Base-by-base conservation (phyloP, 2,797 vertebrate species). In the Enteromius unitaeniatus region DNA sequence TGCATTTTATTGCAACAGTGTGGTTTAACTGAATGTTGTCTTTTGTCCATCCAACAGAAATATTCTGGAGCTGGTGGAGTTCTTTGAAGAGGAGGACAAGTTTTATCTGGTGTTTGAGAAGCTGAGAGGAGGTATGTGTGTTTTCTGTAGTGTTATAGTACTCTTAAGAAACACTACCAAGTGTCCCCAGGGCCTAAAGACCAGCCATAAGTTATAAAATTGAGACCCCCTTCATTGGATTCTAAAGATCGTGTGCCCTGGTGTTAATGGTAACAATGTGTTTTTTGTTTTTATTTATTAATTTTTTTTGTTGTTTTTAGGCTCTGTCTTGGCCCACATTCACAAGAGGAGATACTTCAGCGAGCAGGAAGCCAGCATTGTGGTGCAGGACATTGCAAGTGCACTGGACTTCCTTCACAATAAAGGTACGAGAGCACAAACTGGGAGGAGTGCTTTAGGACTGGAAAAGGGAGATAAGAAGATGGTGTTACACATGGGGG, bases 51-150 rank as follows among this genome's bases (percentile, higher is more conserved):
- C n/a, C 26, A 4, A 3, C 89, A 99, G 98, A 88, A 99, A 99
- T 1, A 97, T 99, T 86, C 93, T 99, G 84, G 98, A 99, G 88
- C 94, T 99, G 90, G 98, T 99, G 0, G 98, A 99, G 91, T 99
- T 99, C 92, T 99, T 99, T 10, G 98, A 99, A 89, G 98, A 99
- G 88, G 98, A 99, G 87, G 98, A 99, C 68, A 97, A 97, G 85
- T 99, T 99, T 93, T 99, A 99, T 92, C 93, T 99, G 91, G 98
- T 99, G 90, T 99, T 99, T 90, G 98, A 99, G 89, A 99, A 98
- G 94, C 97, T 99, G 88, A 93, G 97, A 88, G 98, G 98, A 91
- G 98, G 98, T 97, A 73, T 31, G 94, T 90, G 8, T 0, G 65
- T 81, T 23, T 31, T 82, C 17, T 58, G 10, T 78, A 11, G 74